Conservation (phyloP, 2,888 invertebrate genomes). For the Pollenia amentaria region DNA sequence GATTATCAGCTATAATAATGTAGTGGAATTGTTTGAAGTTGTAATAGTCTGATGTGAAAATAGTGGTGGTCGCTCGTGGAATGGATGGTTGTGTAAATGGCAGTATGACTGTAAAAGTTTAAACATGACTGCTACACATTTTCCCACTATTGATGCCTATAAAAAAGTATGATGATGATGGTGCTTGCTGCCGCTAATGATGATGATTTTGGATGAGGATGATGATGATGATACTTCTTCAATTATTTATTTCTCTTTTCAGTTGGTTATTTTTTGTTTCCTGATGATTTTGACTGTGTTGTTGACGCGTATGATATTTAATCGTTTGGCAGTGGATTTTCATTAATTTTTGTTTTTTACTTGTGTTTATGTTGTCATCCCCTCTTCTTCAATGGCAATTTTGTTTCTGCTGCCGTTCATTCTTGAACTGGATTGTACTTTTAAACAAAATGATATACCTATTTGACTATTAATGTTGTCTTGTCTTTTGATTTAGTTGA, state of each 20-base stretch:
- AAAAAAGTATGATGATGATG: neutral
- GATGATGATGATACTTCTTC: constrained; percentile 13
- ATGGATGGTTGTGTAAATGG: neutral
- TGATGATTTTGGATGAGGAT: constrained; percentile 21
- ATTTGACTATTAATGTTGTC: neutral
- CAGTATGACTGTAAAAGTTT: constrained; percentile 13
- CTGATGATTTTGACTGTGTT: constrained; percentile 59
- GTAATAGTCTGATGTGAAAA: constrained; percentile 16
- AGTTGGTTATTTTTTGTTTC: constrained; percentile 24
- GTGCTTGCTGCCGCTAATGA: constrained; percentile 4
- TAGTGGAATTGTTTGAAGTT: constrained; percentile 31
- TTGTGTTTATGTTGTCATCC: constrained; percentile 2
- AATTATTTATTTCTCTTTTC: neutral
- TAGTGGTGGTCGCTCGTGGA: constrained; percentile 18
- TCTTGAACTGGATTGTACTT: neutral
- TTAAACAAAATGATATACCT: constrained; percentile 21
- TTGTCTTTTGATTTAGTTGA: neutral
- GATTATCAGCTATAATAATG: constrained; percentile 27
- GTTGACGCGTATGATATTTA: constrained; percentile 64
- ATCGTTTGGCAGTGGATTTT: constrained; percentile 65
- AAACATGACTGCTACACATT: constrained; percentile 14
- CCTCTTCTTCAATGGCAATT: neutral
- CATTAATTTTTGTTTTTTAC: constrained; percentile 44
- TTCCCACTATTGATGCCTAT: neutral
- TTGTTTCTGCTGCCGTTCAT: neutral